These are phyloP conservation scores for Chiroxiphia lanceolata DNA, from an alignment of 2,797 vertebrate species.

Conservation along the genomic window DNA sequence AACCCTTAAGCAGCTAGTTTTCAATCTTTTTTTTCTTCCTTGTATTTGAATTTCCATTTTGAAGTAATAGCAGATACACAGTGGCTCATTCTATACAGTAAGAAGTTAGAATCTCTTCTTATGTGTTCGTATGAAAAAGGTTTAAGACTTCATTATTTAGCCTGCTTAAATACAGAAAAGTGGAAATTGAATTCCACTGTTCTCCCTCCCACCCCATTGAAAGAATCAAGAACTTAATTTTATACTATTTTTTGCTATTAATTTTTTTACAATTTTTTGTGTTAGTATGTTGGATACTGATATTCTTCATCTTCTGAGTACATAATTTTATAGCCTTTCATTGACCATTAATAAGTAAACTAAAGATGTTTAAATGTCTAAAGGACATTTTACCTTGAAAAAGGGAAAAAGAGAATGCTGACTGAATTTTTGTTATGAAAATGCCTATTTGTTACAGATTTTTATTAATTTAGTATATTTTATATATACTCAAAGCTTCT, in stretches of 20 bases:
- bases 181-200: background rate
- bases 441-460: background rate
- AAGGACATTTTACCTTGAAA: background rate
- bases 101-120: background rate
- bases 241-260: background rate
- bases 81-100: background rate
- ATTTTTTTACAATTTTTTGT: background rate
- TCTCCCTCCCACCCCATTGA: background rate
- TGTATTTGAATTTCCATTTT: background rate
- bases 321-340: background rate
- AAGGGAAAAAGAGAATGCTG: background rate
- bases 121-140: background rate
- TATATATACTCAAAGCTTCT: slow-evolving; percentile 7
- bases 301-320: background rate
- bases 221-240: background rate
- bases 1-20: background rate
- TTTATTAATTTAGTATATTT: background rate
- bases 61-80: background rate
- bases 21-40: background rate
- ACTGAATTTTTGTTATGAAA: background rate
- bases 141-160: background rate
- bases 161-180: background rate
- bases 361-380: background rate
- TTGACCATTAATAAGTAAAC: background rate
- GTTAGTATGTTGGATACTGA: background rate